Evolutionary conservation across 35 echinoderm and acorn worm species (phyloP), one percentile per base, ranked within the genome.

Genomic region (Ophiothrix spiculata): DNA sequence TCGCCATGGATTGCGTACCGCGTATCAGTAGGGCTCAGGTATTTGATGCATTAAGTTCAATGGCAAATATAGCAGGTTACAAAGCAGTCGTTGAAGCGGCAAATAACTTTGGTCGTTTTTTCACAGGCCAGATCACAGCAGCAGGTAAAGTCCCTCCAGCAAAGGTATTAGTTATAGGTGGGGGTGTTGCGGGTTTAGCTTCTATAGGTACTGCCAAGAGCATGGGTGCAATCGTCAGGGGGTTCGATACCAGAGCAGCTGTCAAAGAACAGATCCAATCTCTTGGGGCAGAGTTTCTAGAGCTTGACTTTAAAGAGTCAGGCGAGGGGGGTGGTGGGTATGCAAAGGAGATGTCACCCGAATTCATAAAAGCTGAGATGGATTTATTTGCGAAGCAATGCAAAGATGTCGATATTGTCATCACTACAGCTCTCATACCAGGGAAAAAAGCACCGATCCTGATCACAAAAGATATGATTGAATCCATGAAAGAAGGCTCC

Each of bases 81-180:
- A 99, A 99, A 89, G 96, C 92, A 35, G 92, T 99, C 32, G 17
- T 99, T 34, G 96, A 99, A 83, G 89, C 96, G 49, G 96, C 96
- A n/a, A 99, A 99, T 64, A 88, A 99, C 81, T 99, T 99, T 99
- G 96, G 96, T 29, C 83, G 96, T 39, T 99, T 99, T 84, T 99
- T 99, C 77, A 99, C 96, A 1, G 96, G 96, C 78, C 96, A 99
- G 84, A 99, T 99, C 28, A 99, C 96, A 36, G 96, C 96, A 49
- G 96, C 96, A 78, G 96, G 96, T 37, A 99, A 99, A 41, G 92
- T 99, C n/a, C 96, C 96, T 56, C 96, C 96, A 1, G 96, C 96
- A 32, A 99, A 99, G 75, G 92, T 90, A 56, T 83, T 99, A 4
- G 96, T 99, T 21, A 91, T 99, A 76, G 96, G 96, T 74, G 96